Evolutionary conservation across 2,113 vertebrate genomes (phyloP).

Genomic region (Clarias batrachus): DNA sequence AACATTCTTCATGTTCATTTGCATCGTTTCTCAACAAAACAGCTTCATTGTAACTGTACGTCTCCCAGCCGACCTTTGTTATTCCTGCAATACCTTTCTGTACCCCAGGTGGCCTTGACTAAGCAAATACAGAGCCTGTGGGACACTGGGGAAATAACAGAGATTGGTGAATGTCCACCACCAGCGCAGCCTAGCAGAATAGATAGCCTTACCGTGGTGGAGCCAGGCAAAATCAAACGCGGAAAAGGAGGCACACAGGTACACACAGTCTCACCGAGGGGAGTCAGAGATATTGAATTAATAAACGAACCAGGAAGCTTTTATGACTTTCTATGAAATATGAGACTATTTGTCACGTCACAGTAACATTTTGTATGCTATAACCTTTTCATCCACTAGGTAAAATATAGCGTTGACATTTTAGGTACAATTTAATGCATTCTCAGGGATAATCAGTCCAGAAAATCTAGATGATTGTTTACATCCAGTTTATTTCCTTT

Average conservation of each 20-base stretch:
- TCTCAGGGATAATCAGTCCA: neutral
- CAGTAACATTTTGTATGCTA: neutral
- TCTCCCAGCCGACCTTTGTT: neutral
- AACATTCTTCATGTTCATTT: neutral
- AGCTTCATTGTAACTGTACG: neutral
- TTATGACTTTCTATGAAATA: neutral
- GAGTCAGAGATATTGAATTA: neutral
- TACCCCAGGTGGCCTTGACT: conserved; percentile 61
- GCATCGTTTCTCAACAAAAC: neutral
- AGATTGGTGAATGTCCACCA: conserved; percentile 58
- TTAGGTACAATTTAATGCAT: neutral
- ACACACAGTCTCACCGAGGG: conserved; percentile 2
- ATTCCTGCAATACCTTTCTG: conserved; percentile 6
- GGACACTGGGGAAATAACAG: conserved; percentile 60
- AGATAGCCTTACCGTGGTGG: conserved; percentile 61
- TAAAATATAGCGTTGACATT: conserved; percentile 3
- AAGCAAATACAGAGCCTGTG: conserved; percentile 60
- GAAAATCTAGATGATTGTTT: neutral
- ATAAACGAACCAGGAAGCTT: conserved; percentile 9
- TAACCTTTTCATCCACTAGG: neutral
- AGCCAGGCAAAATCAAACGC: conserved; percentile 67
- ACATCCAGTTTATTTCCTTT: conserved; percentile 14
- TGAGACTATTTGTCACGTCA: neutral
- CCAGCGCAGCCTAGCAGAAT: conserved; percentile 63
- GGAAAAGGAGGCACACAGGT: conserved; percentile 70